Conservation (phyloP, 2,888 invertebrate genomes). For the Cosmia trapezina region DNA sequence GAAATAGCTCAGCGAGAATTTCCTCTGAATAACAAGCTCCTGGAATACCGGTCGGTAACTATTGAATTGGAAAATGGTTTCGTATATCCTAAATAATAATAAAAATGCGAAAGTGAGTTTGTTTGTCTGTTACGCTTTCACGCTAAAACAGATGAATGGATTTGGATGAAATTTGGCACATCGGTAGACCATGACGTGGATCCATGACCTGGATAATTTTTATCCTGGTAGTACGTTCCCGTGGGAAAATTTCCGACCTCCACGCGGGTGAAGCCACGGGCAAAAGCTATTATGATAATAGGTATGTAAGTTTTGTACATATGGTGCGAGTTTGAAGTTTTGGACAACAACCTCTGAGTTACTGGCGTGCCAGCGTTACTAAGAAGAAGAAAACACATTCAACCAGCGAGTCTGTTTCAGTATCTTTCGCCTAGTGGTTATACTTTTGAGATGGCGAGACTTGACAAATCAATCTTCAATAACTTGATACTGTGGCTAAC, state of each 20-base stretch:
- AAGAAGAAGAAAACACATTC: conserved; percentile 2
- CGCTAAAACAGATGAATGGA: no score
- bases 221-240: no score
- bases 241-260: no score
- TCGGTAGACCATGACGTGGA: no score
- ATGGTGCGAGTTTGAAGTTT: background rate
- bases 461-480: background rate
- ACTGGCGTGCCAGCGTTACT: background rate
- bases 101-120: no score
- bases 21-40: conserved; percentile 1
- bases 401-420: background rate
- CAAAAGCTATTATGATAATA: no score
- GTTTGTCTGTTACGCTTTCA: no score
- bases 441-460: background rate
- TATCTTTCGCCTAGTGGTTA: background rate
- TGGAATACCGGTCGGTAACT: background rate
- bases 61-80: conserved; percentile 8
- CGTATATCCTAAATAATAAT: background rate
- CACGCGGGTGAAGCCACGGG: no score
- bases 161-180: no score
- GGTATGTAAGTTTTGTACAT: background rate
- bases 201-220: no score
- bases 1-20: conserved; percentile 25
- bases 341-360: no score
- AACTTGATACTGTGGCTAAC: background rate